These are phyloP conservation scores for Ormia ochracea DNA, from an alignment of 2,888 invertebrate genomes.

Conservation along the genomic window DNA sequence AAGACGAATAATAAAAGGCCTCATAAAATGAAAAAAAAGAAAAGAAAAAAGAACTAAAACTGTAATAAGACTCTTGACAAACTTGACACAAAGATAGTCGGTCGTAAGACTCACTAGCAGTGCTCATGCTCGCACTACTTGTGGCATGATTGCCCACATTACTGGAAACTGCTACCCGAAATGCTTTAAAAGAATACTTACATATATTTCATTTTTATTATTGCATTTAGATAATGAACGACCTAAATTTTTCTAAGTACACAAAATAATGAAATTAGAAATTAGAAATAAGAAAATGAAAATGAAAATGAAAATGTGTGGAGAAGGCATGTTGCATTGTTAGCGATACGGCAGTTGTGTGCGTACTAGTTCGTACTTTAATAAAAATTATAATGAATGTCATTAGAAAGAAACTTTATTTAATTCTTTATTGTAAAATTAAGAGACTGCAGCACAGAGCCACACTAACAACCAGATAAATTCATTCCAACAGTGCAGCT, in stretches of 20 bases:
- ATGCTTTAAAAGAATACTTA: constrained; percentile 18
- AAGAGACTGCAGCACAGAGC: not conserved
- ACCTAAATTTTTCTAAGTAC: constrained; percentile 58
- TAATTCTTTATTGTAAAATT: constrained; percentile 20
- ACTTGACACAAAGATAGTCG: constrained; percentile 58
- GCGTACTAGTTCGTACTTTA: constrained; percentile 27
- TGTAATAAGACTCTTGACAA: constrained; percentile 49
- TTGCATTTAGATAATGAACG: constrained; percentile 61
- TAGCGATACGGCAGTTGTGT: constrained; percentile 17
- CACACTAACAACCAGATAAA: constrained; percentile 49
- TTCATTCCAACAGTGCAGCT: constrained; percentile 59
- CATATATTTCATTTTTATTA: constrained; percentile 43
- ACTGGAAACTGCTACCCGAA: not conserved
- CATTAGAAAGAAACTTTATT: constrained; percentile 59
- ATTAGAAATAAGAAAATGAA: constrained; percentile 5
- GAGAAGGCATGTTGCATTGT: constrained; percentile 18
- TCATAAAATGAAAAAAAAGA: too few species aligned
- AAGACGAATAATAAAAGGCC: too few species aligned
- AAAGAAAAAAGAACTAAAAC: not conserved
- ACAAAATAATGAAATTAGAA: constrained; percentile 52
- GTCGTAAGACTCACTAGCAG: too few species aligned
- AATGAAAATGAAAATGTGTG: constrained; percentile 5
- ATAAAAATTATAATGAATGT: constrained; percentile 59
- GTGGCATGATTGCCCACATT: constrained; percentile 32
- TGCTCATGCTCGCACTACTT: constrained; percentile 12